phyloP scores from a whole-genome alignment of 2,113 vertebrate species.

The Dromiciops gliroides region DNA sequence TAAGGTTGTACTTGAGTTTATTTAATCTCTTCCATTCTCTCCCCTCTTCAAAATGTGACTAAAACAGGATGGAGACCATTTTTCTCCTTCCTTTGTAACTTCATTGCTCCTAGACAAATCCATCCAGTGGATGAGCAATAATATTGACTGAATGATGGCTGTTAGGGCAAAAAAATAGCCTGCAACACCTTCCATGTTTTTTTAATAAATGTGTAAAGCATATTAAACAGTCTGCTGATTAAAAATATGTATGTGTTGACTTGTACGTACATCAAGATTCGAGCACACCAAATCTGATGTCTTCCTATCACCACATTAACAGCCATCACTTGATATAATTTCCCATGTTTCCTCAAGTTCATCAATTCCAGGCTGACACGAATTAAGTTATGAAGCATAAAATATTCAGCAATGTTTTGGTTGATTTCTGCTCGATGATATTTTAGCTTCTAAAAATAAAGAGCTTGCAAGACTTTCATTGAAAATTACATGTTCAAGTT shows the following conservation, averaged over 20 bases:
- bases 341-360: conserved; percentile 62
- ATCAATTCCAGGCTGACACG: conserved; percentile 55
- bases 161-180: conserved; percentile 76
- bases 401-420: conserved; percentile 48
- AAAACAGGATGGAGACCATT: neutral
- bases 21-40: neutral
- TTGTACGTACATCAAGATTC: conserved; percentile 76
- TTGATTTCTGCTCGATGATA: conserved; percentile 56
- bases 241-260: conserved; percentile 75
- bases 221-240: conserved; percentile 78
- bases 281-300: conserved; percentile 70
- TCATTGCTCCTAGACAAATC: conserved; percentile 36
- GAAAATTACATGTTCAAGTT: conserved; percentile 40
- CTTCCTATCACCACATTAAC: conserved; percentile 55
- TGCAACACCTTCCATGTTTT: conserved; percentile 50
- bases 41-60: neutral
- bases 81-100: conserved; percentile 20
- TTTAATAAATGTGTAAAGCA: conserved; percentile 71
- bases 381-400: conserved; percentile 65
- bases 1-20: conserved; percentile 14
- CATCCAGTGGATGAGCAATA: conserved; percentile 28
- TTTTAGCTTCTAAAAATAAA: conserved; percentile 47
- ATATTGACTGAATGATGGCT: conserved; percentile 61
- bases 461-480: conserved; percentile 24
- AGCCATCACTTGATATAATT: conserved; percentile 56